Conservation (phyloP, 2,113 vertebrate genomes). For the Ailurus styani region DNA sequence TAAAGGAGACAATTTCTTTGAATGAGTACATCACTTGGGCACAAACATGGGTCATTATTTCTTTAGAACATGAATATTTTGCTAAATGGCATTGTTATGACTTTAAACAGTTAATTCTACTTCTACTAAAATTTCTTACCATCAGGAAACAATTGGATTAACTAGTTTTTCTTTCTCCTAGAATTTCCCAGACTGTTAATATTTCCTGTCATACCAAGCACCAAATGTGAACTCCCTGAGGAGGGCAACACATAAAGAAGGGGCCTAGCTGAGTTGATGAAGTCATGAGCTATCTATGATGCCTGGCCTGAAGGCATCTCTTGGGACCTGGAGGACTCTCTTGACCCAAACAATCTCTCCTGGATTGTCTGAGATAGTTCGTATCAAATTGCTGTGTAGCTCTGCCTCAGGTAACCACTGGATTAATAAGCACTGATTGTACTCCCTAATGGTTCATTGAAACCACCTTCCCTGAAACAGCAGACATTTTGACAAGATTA, state of each 20-base stretch:
- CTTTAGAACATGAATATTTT: not conserved
- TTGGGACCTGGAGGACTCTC: not conserved
- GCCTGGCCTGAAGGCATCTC: not conserved
- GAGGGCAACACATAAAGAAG: not conserved
- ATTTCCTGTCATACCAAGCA: not conserved
- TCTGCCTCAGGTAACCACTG: not conserved
- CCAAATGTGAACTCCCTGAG: not conserved
- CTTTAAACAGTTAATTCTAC: not conserved
- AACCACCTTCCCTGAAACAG: not conserved
- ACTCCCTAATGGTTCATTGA: not conserved
- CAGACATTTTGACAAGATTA: not conserved
- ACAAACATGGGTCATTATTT: not conserved
- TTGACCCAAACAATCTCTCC: not conserved
- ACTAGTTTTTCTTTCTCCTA: not conserved
- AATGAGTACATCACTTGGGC: not conserved
- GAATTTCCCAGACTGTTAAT: not conserved
- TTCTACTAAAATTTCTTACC: conserved; percentile 16
- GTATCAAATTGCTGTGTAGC: not conserved
- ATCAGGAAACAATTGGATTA: not conserved
- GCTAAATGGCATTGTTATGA: not conserved
- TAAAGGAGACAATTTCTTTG: not conserved
- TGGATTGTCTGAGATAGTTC: not conserved
- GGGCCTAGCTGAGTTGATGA: not conserved
- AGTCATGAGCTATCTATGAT: not conserved
- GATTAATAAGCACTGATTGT: not conserved